Evolutionary conservation across 2,888 invertebrate genomes (phyloP), one percentile per base, ranked within the genome.

Genomic region (Aelia acuminata): DNA sequence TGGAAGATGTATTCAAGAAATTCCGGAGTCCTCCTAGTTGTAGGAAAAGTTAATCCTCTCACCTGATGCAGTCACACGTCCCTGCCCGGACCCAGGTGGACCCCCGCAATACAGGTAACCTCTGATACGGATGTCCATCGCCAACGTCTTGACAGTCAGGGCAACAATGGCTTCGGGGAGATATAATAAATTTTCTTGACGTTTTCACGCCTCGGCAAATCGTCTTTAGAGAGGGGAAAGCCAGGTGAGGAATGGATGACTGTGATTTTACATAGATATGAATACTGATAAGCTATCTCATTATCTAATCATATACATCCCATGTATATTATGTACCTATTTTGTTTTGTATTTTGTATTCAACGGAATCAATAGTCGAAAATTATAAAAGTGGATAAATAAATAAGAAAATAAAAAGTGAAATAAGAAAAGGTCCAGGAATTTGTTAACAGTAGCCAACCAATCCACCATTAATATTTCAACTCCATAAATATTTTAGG

Each of bases 51-150:
- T 80, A 80, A 80, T 26, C 75, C 43, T 3, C 11, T 80, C 75
- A 80, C 75, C 75, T 80, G 75, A 80, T 80, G 75, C 10, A 43
- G 39, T 10, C 43, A 43, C 75, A 80, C 75, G 75, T 43, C n/a
- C 43, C 22, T 8, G 31, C n/a, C 75, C 39, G 75, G 75, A 43
- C 75, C 75, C 75, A 80, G 75, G 75, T 80, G 75, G 75, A 80
- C 75, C 43, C 43, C 35, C 75, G 75, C 35, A 80, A n/a, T n/a
- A 35, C 75, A 80, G 75, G 75, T 80, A 80, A 43, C 75, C n/a
- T 22, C n/a, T 80, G 39, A 80, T 80, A 43, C 43, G 43, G 43
- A 43, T n/a, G 22, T 10, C 75, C 43, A 80, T 80, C 75, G 75
- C 75, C 2, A 80, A 43, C 75, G 75, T 80, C 75, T 80, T 80